A percentile compares a stretch with the other conserved stretches of the same genome.
phyloP scores from a whole-genome alignment of 2,113 vertebrate species.

The Dipodomys stephensi region DNA sequence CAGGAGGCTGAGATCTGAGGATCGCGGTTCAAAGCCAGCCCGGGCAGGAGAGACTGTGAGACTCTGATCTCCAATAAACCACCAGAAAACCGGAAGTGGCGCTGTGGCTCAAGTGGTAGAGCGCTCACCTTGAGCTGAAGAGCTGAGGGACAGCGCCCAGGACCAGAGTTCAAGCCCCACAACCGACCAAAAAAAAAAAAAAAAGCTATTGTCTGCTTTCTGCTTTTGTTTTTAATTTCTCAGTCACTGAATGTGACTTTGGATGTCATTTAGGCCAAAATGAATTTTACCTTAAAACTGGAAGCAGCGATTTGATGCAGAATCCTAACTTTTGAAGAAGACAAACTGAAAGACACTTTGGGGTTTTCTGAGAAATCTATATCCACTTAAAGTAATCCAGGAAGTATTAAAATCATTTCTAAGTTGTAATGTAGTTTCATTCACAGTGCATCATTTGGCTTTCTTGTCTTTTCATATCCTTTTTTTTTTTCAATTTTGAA shows the following conservation, averaged over 20 bases:
- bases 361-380: background rate
- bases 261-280: constrained; percentile 11
- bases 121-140: no score
- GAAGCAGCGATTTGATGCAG: background rate
- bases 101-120: no score
- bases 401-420: background rate
- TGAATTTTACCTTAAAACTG: constrained; percentile 3
- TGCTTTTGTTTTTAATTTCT: background rate
- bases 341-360: background rate
- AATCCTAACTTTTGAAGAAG: background rate
- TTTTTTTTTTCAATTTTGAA: background rate
- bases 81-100: no score
- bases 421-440: background rate
- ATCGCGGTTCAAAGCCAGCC: no score
- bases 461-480: background rate
- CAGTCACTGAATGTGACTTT: background rate
- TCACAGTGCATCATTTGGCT: background rate
- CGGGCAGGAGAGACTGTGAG: no score
- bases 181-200: no score
- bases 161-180: no score
- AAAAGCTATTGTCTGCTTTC: background rate
- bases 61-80: no score
- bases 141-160: no score
- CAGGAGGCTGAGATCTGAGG: no score
- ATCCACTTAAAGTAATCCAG: background rate